Percentiles rank a stretch among this genome's conserved stretches.
Conservation (phyloP, 2,113 vertebrate genomes). For the Zapornia atra region DNA sequence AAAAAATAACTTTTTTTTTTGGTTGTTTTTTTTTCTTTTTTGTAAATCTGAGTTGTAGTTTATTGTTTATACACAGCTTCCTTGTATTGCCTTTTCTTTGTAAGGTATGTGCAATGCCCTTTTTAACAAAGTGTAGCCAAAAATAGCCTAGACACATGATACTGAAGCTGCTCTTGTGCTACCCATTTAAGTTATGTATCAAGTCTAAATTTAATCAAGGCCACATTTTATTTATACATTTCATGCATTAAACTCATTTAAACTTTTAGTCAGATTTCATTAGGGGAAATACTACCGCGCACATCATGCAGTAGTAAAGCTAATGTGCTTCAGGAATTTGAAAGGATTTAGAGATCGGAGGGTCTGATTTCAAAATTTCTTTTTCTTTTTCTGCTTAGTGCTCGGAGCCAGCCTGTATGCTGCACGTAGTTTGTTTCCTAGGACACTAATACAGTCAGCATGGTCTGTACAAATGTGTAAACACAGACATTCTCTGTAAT, state of each 20-base stretch:
- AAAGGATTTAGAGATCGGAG: constrained; percentile 83
- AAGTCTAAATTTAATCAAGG: constrained; percentile 83
- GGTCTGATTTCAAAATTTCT: constrained; percentile 83
- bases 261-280: constrained; percentile 86
- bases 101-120: constrained; percentile 47
- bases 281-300: constrained; percentile 82
- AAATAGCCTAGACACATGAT: constrained; percentile 77
- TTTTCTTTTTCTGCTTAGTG: constrained; percentile 69
- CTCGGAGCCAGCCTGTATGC: constrained; percentile 71
- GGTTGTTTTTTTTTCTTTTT: background rate
- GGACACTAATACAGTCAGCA: constrained; percentile 83
- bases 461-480: constrained; percentile 82
- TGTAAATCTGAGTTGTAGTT: background rate
- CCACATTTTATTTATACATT: constrained; percentile 87
- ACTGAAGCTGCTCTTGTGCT: constrained; percentile 75
- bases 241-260: constrained; percentile 86
- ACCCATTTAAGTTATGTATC: constrained; percentile 82
- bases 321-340: constrained; percentile 86
- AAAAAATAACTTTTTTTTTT: background rate
- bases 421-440: constrained; percentile 77
- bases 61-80: background rate
- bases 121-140: constrained; percentile 58
- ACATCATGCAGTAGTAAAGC: constrained; percentile 82
- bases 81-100: background rate
- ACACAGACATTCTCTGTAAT: constrained; percentile 87